These are phyloP conservation scores for Bugula neritina DNA, from an alignment of 2,888 invertebrate species.

Conservation along the genomic window DNA sequence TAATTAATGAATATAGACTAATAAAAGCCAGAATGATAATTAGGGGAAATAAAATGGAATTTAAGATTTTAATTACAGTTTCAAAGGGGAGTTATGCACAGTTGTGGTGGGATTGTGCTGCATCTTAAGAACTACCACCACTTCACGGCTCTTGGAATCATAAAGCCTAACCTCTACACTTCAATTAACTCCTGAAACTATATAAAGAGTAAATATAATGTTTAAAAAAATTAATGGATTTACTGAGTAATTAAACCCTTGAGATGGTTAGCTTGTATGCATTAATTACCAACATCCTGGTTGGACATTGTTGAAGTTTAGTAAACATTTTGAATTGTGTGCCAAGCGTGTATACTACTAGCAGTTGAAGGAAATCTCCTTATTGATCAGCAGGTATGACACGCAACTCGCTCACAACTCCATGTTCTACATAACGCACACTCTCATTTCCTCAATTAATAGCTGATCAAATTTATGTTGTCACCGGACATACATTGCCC, in stretches of 20 bases:
- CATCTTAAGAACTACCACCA: slow-evolving; percentile 8
- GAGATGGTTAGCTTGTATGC: neutral
- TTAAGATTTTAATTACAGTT: neutral
- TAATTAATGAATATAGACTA: slow-evolving; percentile 7
- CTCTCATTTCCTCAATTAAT: neutral
- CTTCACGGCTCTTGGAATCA: no score
- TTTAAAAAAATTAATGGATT: neutral
- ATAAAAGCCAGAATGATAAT: slow-evolving; percentile 1
- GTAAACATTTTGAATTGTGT: neutral
- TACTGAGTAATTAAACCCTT: slow-evolving; percentile 10
- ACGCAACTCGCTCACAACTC: no score
- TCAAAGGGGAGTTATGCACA: slow-evolving; percentile 21
- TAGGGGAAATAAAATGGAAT: neutral
- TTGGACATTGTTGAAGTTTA: neutral
- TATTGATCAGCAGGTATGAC: neutral
- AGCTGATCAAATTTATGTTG: neutral
- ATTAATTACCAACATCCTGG: slow-evolving; percentile 5
- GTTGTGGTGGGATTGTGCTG: neutral
- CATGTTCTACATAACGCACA: no score
- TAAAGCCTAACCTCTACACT: neutral
- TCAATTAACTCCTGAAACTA: neutral
- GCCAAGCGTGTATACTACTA: neutral
- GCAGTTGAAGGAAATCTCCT: neutral
- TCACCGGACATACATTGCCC: no score
- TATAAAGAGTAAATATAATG: neutral